Percentiles rank a stretch among this genome's conserved stretches.
These are phyloP conservation scores for Apteryx owenii DNA, from an alignment of 2,113 vertebrate genomes.

Conservation along the genomic window DNA sequence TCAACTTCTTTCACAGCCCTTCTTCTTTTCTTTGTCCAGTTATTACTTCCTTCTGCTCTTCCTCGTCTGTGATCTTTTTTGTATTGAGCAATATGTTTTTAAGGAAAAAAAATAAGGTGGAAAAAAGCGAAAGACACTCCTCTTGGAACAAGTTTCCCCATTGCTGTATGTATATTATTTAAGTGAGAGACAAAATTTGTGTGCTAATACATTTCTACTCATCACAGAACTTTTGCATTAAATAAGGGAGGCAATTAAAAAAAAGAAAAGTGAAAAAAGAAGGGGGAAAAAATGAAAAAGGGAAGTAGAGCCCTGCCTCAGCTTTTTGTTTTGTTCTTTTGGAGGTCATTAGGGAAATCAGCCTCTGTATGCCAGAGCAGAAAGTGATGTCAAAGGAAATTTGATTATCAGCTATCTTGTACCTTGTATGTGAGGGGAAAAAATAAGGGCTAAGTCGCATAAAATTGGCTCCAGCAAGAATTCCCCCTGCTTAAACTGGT, in stretches of 20 bases:
- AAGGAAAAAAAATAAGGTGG: background rate
- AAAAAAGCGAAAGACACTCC: background rate
- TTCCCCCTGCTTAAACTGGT: background rate
- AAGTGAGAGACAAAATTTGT: background rate
- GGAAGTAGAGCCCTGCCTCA: background rate
- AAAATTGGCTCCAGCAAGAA: background rate
- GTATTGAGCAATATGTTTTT: background rate
- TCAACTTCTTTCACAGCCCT: background rate
- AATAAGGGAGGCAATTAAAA: background rate
- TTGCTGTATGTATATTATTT: background rate
- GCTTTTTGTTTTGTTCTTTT: too few species aligned
- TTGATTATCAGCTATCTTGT: background rate
- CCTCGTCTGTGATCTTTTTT: background rate
- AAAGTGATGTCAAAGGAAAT: too few species aligned
- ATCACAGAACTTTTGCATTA: fast-evolving
- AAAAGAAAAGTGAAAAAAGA: too few species aligned
- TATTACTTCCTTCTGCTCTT: background rate
- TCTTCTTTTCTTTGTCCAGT: background rate
- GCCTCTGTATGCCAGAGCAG: background rate
- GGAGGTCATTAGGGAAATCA: background rate
- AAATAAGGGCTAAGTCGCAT: background rate
- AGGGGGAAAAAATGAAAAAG: too few species aligned
- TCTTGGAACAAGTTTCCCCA: background rate
- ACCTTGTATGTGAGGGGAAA: background rate
- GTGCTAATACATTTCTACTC: background rate